Conservation (phyloP, 2,888 invertebrate genomes). For the Cryptus armator region DNA sequence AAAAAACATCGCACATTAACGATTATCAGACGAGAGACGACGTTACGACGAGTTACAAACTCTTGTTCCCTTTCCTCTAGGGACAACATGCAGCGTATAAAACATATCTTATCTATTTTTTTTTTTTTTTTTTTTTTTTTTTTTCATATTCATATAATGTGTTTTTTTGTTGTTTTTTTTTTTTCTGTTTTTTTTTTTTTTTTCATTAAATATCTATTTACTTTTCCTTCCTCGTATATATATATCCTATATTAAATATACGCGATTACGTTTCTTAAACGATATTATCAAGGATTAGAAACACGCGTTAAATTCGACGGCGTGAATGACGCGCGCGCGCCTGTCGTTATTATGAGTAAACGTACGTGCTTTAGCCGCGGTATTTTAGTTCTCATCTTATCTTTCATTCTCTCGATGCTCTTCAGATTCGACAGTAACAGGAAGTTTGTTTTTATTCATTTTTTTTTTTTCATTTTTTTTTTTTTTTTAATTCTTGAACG, state of each 20-base stretch:
- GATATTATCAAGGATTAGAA: slow-evolving; percentile 59
- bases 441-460: slow-evolving; percentile 16
- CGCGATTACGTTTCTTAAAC: slow-evolving; percentile 63
- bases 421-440: slow-evolving; percentile 30
- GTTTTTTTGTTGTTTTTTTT: slow-evolving; percentile 36
- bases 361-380: slow-evolving; percentile 53
- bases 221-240: slow-evolving; percentile 29
- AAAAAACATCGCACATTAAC: slow-evolving; percentile 59
- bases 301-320: slow-evolving; percentile 42
- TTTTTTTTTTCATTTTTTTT: not conserved
- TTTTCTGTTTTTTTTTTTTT: slow-evolving; percentile 65
- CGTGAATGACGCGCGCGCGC: slow-evolving; percentile 33
- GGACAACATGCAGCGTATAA: slow-evolving; percentile 84
- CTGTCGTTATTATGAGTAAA: slow-evolving; percentile 43
- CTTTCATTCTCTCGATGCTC: slow-evolving; percentile 24
- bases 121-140: slow-evolving; percentile 75
- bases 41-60: slow-evolving; percentile 29
- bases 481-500: not conserved
- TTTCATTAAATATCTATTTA: slow-evolving; percentile 68
- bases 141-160: slow-evolving; percentile 68
- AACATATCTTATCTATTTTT: slow-evolving; percentile 83
- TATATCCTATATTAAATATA: slow-evolving; percentile 55
- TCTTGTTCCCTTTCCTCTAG: slow-evolving; percentile 57
- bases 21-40: slow-evolving; percentile 53
- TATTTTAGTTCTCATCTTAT: slow-evolving; percentile 23